phyloP scores from a whole-genome alignment of 2,797 vertebrate genomes.

The Catostomus latipinnis region DNA sequence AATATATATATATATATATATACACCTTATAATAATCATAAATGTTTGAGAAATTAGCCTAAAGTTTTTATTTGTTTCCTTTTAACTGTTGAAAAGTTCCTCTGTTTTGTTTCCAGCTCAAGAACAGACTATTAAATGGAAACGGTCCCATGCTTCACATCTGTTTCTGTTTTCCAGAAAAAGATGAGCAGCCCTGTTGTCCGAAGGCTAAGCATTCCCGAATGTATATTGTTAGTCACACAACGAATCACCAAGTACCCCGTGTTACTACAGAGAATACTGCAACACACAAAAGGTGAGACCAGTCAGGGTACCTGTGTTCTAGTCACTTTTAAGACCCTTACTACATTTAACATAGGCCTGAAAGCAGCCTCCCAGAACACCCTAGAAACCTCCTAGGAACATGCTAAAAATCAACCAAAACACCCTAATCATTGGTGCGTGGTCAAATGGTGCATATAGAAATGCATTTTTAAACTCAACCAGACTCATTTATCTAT shows the following conservation, averaged over 20 bases:
- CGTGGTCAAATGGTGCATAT: not conserved
- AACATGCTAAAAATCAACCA: no score
- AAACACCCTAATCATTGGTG: not conserved
- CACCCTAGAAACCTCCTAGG: no score
- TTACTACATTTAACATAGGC: no score
- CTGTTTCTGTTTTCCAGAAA: constrained; percentile 75
- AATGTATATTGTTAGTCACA: constrained; percentile 91
- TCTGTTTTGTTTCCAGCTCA: constrained; percentile 10
- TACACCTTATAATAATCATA: no score
- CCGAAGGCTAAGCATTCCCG: constrained; percentile 88
- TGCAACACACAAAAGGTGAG: constrained; percentile 89
- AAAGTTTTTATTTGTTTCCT: not conserved
- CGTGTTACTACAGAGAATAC: constrained; percentile 87
- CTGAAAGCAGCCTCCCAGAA: no score
- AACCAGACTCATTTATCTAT: not conserved
- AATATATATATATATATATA: no score
- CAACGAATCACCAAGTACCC: constrained; percentile 96
- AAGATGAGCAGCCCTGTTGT: constrained; percentile 91
- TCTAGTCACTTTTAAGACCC: no score
- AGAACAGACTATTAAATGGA: constrained; percentile 19
- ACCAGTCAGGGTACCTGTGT: no score
- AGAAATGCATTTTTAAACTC: not conserved
- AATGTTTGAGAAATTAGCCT: no score
- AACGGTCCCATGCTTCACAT: constrained; percentile 8
- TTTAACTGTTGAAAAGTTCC: not conserved